Percentiles rank a stretch among this genome's conserved stretches.
Evolutionary conservation across 2,888 invertebrate genomes (phyloP).

Genomic region (Mantis religiosa): DNA sequence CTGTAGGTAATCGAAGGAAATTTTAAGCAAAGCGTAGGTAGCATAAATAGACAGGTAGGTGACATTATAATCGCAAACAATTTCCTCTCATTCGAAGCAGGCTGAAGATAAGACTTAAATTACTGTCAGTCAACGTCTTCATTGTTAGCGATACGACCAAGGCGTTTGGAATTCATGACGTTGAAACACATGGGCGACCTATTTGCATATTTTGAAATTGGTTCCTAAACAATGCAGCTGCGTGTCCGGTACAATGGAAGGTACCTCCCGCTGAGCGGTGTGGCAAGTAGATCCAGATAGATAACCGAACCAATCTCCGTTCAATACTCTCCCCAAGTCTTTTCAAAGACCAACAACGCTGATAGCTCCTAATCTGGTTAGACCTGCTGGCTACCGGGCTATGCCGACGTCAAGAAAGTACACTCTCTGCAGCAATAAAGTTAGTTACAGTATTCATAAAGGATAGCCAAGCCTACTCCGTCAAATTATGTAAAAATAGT

Average conservation of each 20-base stretch:
- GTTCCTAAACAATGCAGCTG: constrained; percentile 21
- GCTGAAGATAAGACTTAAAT: neutral
- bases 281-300: neutral
- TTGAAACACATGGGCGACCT: neutral
- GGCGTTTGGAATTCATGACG: neutral
- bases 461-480: too few relatives aligned
- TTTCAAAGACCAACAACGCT: constrained; percentile 3
- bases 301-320: constrained; percentile 20
- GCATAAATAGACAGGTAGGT: neutral
- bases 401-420: neutral
- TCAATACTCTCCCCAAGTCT: constrained; percentile 11
- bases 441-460: neutral
- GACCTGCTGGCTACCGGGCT: neutral
- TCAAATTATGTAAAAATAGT: too few relatives aligned
- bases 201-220: constrained; percentile 28
- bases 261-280: neutral
- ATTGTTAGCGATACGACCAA: neutral
- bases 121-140: neutral
- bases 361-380: constrained; percentile 11
- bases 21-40: neutral
- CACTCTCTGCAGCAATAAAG: neutral
- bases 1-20: neutral
- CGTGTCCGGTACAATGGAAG: constrained; percentile 16
- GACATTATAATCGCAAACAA: neutral
- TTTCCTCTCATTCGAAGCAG: neutral